Conservation (phyloP, 2,888 invertebrate species). For the Drosophila flavopinicola region DNA sequence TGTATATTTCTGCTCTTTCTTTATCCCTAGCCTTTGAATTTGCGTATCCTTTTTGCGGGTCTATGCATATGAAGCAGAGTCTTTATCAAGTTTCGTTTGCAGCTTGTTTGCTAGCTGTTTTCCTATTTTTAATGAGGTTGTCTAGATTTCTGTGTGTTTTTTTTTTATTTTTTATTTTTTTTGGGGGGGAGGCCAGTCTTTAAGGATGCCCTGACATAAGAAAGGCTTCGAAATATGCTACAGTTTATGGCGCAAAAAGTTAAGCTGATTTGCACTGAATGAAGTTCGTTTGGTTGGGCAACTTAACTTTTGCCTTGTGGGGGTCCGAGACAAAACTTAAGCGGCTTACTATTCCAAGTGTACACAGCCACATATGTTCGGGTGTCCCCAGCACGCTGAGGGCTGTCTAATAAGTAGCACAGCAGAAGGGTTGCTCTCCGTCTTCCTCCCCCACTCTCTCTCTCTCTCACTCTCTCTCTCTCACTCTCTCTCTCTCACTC, state of each 20-base stretch:
- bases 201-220: constrained; percentile 18
- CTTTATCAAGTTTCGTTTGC: constrained; percentile 56
- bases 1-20: constrained; percentile 8
- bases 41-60: constrained; percentile 38
- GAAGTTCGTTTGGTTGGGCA: constrained; percentile 59
- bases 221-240: constrained; percentile 55
- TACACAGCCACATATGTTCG: constrained; percentile 55
- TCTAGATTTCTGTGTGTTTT: constrained; percentile 56
- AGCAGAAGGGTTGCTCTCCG: constrained; percentile 20
- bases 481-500: not conserved
- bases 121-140: constrained; percentile 63
- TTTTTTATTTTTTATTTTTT: no score
- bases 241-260: constrained; percentile 66
- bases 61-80: constrained; percentile 19
- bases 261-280: constrained; percentile 67
- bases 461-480: not conserved
- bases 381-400: constrained; percentile 22
- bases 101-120: constrained; percentile 53
- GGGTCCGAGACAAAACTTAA: constrained; percentile 62
- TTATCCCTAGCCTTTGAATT: constrained; percentile 23
- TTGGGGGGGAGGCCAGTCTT: constrained; percentile 10
- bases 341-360: constrained; percentile 66
- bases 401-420: constrained; percentile 50
- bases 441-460: not conserved
- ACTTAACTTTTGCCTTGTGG: constrained; percentile 67